Conservation (phyloP, 2,113 vertebrate genomes). For the Pygoscelis adeliae region DNA sequence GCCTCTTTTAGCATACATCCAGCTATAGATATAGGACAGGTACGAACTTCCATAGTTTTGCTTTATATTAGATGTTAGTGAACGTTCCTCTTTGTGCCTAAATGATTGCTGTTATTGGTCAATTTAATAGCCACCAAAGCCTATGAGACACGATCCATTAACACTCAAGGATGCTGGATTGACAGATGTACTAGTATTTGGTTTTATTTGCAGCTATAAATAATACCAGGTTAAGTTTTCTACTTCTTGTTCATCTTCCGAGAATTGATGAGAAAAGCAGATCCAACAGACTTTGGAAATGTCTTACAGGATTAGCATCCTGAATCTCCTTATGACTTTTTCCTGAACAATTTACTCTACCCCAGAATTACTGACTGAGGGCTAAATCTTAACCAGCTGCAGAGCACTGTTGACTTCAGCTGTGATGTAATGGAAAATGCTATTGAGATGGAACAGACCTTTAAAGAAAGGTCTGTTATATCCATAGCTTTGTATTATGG, state of each 20-base stretch:
- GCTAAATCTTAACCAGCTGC: background rate
- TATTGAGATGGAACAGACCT: background rate
- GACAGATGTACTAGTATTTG: background rate
- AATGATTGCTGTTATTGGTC: background rate
- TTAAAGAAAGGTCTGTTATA: background rate
- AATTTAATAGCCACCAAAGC: background rate
- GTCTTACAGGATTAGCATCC: background rate
- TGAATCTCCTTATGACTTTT: background rate
- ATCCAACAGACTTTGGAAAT: background rate
- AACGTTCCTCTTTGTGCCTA: background rate
- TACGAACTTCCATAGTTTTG: conserved; percentile 25
- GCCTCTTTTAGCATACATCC: conserved; percentile 86
- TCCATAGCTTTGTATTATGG: background rate
- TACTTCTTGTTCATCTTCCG: background rate
- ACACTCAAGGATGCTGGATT: background rate
- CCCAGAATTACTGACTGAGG: background rate
- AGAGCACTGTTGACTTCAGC: background rate
- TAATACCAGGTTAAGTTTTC: background rate
- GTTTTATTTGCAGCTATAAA: background rate
- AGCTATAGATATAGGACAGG: conserved; percentile 89
- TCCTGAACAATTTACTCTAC: background rate
- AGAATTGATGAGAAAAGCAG: background rate
- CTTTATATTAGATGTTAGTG: background rate
- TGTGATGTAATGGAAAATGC: background rate
- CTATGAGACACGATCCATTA: background rate